These are phyloP conservation scores for Isaurus tuberculatus DNA, from an alignment of 92 coral and sea anemone genomes.

Conservation along the genomic window DNA sequence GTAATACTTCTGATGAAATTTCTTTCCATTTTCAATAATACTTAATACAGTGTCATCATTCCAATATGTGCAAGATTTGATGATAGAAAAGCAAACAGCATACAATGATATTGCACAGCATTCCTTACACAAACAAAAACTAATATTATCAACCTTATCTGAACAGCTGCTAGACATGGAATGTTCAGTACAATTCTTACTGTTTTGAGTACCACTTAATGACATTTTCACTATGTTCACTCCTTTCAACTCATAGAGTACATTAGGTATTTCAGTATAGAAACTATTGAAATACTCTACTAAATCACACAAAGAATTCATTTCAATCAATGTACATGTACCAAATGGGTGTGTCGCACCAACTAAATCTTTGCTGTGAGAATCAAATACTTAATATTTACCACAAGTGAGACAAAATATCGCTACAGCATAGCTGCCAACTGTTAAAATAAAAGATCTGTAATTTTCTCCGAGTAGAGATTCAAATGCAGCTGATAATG, in stretches of 20 bases:
- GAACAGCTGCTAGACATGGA: not conserved
- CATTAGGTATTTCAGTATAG: slow-evolving; percentile 1
- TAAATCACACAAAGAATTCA: slow-evolving; percentile 46
- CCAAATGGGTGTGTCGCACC: slow-evolving; percentile 56
- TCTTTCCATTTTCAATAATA: slow-evolving; percentile 55
- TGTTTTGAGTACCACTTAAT: not conserved
- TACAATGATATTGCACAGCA: slow-evolving; percentile 39
- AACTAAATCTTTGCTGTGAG: slow-evolving; percentile 50
- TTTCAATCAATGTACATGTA: slow-evolving; percentile 41
- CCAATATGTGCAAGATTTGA: slow-evolving; percentile 55
- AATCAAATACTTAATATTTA: slow-evolving; percentile 49
- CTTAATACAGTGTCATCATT: slow-evolving; percentile 45
- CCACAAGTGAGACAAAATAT: slow-evolving; percentile 37
- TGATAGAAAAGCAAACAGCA: slow-evolving; percentile 57
- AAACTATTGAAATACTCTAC: slow-evolving; percentile 41
- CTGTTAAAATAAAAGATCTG: slow-evolving; percentile 49
- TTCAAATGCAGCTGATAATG: slow-evolving; percentile 38
- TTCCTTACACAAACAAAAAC: slow-evolving; percentile 40
- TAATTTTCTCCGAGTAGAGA: slow-evolving; percentile 31
- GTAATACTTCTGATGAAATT: slow-evolving; percentile 38
- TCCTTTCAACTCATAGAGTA: slow-evolving; percentile 52
- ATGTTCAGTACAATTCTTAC: slow-evolving; percentile 6
- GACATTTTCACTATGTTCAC: slow-evolving; percentile 45
- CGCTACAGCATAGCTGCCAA: too few relatives aligned
- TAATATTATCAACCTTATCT: slow-evolving; percentile 12